A percentile compares a stretch with the other conserved stretches of the same genome.
Conservation (phyloP, 1,140 invertebrate species). For the Tetragonula clypearis region DNA sequence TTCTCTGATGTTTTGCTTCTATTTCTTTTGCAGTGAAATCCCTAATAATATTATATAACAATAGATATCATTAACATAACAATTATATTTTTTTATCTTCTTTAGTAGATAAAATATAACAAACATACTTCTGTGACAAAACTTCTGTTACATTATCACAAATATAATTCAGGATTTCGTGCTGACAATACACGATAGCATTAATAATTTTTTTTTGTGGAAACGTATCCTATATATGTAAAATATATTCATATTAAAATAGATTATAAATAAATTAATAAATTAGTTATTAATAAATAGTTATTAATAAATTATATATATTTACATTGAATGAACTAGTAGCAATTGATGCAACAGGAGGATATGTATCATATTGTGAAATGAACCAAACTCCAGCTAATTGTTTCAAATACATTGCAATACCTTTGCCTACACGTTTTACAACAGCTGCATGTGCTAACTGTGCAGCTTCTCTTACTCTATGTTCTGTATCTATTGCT, state of each 20-base stretch:
- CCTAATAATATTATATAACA: constrained; percentile 66
- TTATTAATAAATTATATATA: constrained; percentile 33
- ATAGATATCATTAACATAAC: constrained; percentile 18
- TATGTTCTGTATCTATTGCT: constrained; percentile 88
- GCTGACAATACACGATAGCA: constrained; percentile 89
- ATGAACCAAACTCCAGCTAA: constrained; percentile 89
- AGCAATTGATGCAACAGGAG: constrained; percentile 89
- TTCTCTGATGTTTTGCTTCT: constrained; percentile 87
- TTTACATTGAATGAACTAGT: constrained; percentile 85
- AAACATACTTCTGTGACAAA: constrained; percentile 76
- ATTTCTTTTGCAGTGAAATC: constrained; percentile 86
- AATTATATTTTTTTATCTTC: constrained; percentile 29
- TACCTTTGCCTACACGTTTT: constrained; percentile 85
- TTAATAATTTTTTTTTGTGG: constrained; percentile 86
- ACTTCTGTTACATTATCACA: constrained; percentile 87
- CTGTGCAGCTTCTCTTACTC: constrained; percentile 89
- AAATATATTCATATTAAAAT: not conserved
- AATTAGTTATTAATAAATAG: not conserved
- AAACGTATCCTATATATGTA: constrained; percentile 84
- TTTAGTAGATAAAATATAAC: constrained; percentile 23
- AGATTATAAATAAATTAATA: not conserved
- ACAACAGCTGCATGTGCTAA: constrained; percentile 87
- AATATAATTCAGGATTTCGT: constrained; percentile 89
- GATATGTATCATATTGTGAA: constrained; percentile 91
- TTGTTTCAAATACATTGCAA: constrained; percentile 90